These are phyloP conservation scores for Stenchaetothrips biformis DNA, from an alignment of 2,888 invertebrate species.

Conservation along the genomic window DNA sequence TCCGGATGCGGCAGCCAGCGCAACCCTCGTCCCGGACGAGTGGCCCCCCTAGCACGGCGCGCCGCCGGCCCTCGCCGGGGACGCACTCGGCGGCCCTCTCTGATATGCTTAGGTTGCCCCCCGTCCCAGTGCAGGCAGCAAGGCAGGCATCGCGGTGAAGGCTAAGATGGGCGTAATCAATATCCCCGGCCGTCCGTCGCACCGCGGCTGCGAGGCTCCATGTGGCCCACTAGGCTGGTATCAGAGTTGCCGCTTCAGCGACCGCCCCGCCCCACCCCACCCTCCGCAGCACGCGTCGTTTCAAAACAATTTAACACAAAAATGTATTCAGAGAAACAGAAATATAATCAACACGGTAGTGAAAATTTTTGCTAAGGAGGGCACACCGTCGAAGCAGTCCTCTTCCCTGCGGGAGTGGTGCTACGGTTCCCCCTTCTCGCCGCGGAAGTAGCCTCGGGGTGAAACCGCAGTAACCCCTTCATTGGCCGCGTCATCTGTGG, in stretches of 20 bases:
- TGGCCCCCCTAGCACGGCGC: conserved; percentile 28
- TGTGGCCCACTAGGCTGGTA: conserved; percentile 39
- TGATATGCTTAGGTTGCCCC: conserved; percentile 23
- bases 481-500: too few relatives aligned
- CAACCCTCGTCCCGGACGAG: conserved; percentile 29
- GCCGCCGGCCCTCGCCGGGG: conserved; percentile 36
- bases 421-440: too few relatives aligned
- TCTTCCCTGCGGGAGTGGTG: too few relatives aligned
- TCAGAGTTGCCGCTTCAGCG: conserved; percentile 31
- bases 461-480: too few relatives aligned
- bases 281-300: conserved; percentile 32
- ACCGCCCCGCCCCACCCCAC: neutral
- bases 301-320: too few relatives aligned
- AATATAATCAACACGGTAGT: too few relatives aligned
- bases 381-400: too few relatives aligned
- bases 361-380: too few relatives aligned
- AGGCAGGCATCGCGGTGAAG: conserved; percentile 13
- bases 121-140: neutral
- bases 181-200: conserved; percentile 33
- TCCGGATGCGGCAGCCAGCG: conserved; percentile 32
- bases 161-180: conserved; percentile 17
- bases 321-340: too few relatives aligned
- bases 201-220: conserved; percentile 43
- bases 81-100: conserved; percentile 21
- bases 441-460: too few relatives aligned